Evolutionary conservation across 2,888 invertebrate species (phyloP).

Genomic region (Notodonta dromedarius): DNA sequence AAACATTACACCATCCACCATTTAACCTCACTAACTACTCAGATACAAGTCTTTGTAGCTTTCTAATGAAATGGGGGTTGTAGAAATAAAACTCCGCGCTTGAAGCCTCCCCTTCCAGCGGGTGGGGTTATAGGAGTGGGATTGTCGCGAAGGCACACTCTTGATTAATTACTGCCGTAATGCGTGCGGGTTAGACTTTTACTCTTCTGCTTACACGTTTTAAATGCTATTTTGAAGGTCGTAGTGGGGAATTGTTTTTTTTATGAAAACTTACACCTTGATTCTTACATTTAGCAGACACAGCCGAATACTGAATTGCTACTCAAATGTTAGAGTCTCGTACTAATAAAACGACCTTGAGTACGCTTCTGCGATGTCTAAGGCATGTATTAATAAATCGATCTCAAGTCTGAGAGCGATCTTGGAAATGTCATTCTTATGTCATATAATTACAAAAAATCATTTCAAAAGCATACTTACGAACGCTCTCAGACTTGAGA

Average conservation of each 20-base stretch:
- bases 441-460: no score
- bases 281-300: no score
- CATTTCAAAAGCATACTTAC: no score
- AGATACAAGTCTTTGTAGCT: conserved; percentile 44
- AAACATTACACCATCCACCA: conserved; percentile 33
- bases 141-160: conserved; percentile 53
- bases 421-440: no score
- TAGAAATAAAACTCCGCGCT: conserved; percentile 47
- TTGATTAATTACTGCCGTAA: conserved; percentile 64
- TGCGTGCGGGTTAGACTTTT: conserved; percentile 45
- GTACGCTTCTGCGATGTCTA: no score
- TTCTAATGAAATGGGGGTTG: conserved; percentile 57
- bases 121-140: conserved; percentile 11
- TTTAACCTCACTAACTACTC: conserved; percentile 42
- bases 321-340: no score
- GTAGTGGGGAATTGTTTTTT: not conserved
- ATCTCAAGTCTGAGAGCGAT: no score
- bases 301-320: no score
- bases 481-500: no score
- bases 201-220: conserved; percentile 23
- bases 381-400: no score
- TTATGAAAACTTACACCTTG: no score
- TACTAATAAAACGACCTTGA: no score
- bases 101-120: not conserved
- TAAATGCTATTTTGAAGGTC: conserved; percentile 21